A percentile compares a stretch with the other conserved stretches of the same genome.
These are phyloP conservation scores for Aratinga solstitialis DNA, from an alignment of 2,797 vertebrate species.

Conservation along the genomic window DNA sequence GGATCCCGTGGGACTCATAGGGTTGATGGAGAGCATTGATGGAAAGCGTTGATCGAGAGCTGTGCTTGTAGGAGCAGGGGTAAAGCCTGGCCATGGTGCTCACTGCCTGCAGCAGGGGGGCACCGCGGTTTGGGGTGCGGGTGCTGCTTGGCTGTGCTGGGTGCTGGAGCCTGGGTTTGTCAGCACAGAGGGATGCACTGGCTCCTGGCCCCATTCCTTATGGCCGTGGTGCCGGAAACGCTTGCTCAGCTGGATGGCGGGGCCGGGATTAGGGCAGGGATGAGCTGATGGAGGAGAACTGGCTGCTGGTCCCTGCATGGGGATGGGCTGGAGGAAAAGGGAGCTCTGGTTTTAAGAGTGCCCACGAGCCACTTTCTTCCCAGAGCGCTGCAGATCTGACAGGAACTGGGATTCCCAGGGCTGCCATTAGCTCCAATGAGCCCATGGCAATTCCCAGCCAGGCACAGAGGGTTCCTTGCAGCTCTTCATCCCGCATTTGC, in stretches of 20 bases:
- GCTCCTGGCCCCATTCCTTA: background rate
- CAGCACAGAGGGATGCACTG: background rate
- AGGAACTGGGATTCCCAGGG: background rate
- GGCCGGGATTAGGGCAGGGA: background rate
- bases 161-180: background rate
- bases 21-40: background rate
- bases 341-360: fast-evolving
- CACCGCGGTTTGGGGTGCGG: background rate
- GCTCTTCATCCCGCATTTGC: background rate
- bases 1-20: background rate
- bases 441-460: fast-evolving
- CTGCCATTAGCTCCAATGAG: background rate
- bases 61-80: background rate
- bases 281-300: background rate
- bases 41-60: background rate
- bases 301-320: background rate
- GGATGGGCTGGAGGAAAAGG: background rate
- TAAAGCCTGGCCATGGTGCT: background rate
- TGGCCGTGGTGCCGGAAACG: background rate
- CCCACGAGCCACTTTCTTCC: background rate
- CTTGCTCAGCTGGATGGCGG: background rate
- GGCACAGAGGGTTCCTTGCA: background rate
- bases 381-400: fast-evolving
- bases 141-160: background rate
- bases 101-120: background rate